These are phyloP conservation scores for Neocrepidodera transversa DNA, from an alignment of 2,888 invertebrate genomes.

Conservation along the genomic window DNA sequence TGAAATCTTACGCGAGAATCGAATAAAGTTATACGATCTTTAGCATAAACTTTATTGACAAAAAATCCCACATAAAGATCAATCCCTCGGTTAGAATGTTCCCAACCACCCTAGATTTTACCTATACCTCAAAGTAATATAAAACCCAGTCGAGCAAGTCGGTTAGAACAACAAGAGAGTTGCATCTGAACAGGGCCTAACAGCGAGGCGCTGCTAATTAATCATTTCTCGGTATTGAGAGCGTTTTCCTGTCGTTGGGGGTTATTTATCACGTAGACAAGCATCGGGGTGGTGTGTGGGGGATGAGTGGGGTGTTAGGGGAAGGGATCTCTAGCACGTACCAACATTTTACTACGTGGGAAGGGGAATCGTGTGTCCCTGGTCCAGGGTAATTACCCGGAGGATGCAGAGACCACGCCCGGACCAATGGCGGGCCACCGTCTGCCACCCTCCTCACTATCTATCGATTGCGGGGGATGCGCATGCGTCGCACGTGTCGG, in stretches of 20 bases:
- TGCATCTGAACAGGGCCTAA: constrained; percentile 45
- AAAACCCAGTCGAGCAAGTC: constrained; percentile 31
- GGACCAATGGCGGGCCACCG: constrained; percentile 56
- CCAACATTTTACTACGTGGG: constrained; percentile 36
- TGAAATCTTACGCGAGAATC: no score
- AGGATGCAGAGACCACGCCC: constrained; percentile 60
- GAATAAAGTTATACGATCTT: no score
- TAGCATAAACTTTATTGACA: neutral
- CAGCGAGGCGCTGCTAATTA: constrained; percentile 54
- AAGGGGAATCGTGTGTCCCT: constrained; percentile 55
- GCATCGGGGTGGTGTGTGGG: constrained; percentile 34
- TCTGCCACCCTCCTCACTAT: constrained; percentile 49
- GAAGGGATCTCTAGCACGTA: constrained; percentile 32
- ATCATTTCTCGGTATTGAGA: constrained; percentile 61
- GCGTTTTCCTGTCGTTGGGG: constrained; percentile 60
- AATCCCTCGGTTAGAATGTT: neutral
- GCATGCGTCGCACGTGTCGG: constrained; percentile 48
- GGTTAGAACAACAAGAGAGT: constrained; percentile 41
- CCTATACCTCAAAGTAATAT: constrained; percentile 25
- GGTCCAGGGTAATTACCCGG: constrained; percentile 62
- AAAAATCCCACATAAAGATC: neutral
- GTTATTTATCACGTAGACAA: constrained; percentile 59
- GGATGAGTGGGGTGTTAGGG: constrained; percentile 52
- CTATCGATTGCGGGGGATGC: constrained; percentile 49
- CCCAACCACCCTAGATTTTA: constrained; percentile 8